Evolutionary conservation across 2,797 vertebrate genomes (phyloP).

Genomic region (Parauchenoglanis punctatus): DNA sequence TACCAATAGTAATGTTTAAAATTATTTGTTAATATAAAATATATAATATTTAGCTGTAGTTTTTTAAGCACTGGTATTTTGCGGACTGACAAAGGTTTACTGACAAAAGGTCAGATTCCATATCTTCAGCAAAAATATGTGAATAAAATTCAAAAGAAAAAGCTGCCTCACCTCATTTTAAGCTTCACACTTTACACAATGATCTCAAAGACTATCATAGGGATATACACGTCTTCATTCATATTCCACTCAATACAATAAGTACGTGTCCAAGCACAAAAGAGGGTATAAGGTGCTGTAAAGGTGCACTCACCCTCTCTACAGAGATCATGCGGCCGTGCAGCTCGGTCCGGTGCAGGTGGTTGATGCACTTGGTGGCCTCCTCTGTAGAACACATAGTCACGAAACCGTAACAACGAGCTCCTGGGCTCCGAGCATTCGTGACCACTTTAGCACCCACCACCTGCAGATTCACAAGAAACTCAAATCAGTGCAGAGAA

Average conservation of each 20-base stretch:
- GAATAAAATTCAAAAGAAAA: neutral
- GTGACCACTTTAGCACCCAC: constrained; percentile 97
- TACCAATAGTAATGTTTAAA: neutral
- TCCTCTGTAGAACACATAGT: constrained; percentile 94
- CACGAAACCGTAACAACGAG: constrained; percentile 97
- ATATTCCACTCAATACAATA: neutral
- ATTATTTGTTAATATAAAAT: neutral
- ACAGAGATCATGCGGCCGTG: constrained; percentile 98
- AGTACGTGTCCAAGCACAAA: neutral
- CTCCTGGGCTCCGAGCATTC: constrained; percentile 93
- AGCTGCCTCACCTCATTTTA: neutral
- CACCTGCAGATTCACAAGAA: constrained; percentile 74
- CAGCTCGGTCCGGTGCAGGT: constrained; percentile 93
- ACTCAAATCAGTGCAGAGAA: neutral
- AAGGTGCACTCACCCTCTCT: constrained; percentile 79
- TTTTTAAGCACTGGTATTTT: neutral
- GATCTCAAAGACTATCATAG: neutral
- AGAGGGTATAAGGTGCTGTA: too few relatives aligned
- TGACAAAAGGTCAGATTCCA: neutral
- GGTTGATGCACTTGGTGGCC: constrained; percentile 90
- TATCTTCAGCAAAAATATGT: neutral
- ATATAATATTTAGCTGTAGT: too few relatives aligned
- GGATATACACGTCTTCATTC: too few relatives aligned
- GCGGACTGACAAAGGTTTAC: neutral
- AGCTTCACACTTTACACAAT: neutral